phyloP scores from a whole-genome alignment of 2,113 vertebrate genomes.

The Aplodontia rufa region DNA sequence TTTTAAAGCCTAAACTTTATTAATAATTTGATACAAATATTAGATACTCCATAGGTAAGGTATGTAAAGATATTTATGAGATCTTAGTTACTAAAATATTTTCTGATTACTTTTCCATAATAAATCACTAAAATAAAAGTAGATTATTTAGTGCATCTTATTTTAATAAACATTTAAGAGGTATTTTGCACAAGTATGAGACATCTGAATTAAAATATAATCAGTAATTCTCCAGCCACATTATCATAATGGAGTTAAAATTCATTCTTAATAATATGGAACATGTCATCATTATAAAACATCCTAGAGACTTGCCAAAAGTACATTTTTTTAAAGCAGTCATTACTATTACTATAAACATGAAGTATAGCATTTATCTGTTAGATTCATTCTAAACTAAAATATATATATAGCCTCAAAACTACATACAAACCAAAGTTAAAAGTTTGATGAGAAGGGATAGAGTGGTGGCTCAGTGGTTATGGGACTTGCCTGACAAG shows the following conservation, averaged over 20 bases:
- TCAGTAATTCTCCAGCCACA: not conserved
- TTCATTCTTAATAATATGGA: not conserved
- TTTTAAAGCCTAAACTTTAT: not conserved
- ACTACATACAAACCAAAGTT: not conserved
- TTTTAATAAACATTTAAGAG: conserved; percentile 2
- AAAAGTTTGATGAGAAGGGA: not conserved
- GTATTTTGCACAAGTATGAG: not conserved
- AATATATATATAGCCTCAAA: not conserved
- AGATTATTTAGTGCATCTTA: not conserved
- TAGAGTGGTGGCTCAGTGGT: too few relatives aligned
- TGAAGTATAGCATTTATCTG: not conserved
- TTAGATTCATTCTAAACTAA: not conserved
- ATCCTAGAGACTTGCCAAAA: not conserved
- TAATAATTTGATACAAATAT: not conserved
- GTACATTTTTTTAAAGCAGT: not conserved
- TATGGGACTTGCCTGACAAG: too few relatives aligned
- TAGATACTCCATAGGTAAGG: not conserved
- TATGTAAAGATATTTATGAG: not conserved
- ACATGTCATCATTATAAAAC: not conserved
- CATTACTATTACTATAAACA: not conserved
- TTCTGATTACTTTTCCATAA: not conserved
- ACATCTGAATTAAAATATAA: not conserved
- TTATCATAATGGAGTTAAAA: not conserved
- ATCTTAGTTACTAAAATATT: not conserved
- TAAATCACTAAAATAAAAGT: not conserved